These are phyloP conservation scores for Tribolium castaneum DNA, from an alignment of 1,140 invertebrate genomes.

Conservation along the genomic window DNA sequence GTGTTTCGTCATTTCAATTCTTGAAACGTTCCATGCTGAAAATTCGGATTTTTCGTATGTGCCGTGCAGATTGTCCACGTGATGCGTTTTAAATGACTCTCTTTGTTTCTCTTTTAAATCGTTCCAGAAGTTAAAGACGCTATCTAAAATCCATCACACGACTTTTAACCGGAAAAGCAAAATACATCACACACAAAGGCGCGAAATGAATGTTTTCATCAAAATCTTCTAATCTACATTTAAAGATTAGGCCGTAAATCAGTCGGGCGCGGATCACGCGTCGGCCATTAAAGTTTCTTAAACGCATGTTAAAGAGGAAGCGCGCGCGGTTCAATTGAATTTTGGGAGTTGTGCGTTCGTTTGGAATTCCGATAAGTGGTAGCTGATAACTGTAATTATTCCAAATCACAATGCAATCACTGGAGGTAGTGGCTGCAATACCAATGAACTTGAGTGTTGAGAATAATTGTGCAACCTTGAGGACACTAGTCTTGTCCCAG, in stretches of 20 bases:
- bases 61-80: conserved; percentile 11
- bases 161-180: conserved; percentile 1
- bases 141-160: conserved; percentile 22
- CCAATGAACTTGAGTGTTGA: conserved; percentile 38
- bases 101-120: neutral
- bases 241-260: conserved; percentile 9
- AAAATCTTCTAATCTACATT: conserved; percentile 30
- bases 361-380: conserved; percentile 26
- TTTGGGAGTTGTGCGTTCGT: neutral
- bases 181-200: neutral
- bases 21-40: neutral
- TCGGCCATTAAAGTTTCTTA: conserved; percentile 21
- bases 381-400: conserved; percentile 43
- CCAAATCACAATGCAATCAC: conserved; percentile 41
- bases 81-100: conserved; percentile 18
- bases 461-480: conserved; percentile 29
- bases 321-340: neutral
- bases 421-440: conserved; percentile 14
- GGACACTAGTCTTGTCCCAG: conserved; percentile 28
- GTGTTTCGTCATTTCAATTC: neutral
- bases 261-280: neutral
- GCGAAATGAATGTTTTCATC: conserved; percentile 27
- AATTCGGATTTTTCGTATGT: neutral
- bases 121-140: conserved; percentile 5
- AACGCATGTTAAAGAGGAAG: conserved; percentile 15